A percentile compares a stretch with the other conserved stretches of the same genome.
phyloP scores from a whole-genome alignment of 2,888 invertebrate genomes.

The Diaperis boleti region DNA sequence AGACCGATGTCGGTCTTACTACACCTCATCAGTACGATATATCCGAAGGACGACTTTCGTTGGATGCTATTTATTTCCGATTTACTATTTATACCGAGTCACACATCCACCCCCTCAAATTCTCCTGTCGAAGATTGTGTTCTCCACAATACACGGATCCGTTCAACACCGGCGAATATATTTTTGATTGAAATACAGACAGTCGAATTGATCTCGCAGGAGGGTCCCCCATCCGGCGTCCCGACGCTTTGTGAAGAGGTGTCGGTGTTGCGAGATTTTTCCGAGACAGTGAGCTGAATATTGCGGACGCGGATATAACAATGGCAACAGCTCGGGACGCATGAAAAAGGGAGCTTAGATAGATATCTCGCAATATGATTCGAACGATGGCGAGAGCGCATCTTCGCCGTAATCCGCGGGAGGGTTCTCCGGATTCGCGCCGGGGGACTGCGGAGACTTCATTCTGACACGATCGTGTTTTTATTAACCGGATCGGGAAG shows the following conservation, averaged over 20 bases:
- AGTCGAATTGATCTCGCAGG: constrained; percentile 59
- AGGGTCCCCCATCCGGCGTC: constrained; percentile 28
- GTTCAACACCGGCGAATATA: constrained; percentile 59
- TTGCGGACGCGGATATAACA: constrained; percentile 57
- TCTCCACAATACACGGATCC: constrained; percentile 58
- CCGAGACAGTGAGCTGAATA: constrained; percentile 49
- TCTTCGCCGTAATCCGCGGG: constrained; percentile 61
- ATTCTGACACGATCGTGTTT: constrained; percentile 45
- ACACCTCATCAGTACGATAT: too few species aligned
- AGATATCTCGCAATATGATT: constrained; percentile 63
- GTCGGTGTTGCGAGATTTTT: constrained; percentile 14
- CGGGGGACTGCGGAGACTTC: constrained; percentile 56
- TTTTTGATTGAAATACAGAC: constrained; percentile 63
- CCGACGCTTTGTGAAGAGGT: constrained; percentile 4
- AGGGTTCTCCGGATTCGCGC: constrained; percentile 60
- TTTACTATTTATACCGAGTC: too few species aligned
- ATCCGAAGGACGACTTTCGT: too few species aligned
- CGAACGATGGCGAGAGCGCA: constrained; percentile 61
- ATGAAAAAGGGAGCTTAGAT: constrained; percentile 62
- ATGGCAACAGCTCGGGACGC: constrained; percentile 58
- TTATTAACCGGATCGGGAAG: not conserved
- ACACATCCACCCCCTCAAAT: too few species aligned
- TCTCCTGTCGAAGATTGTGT: constrained; percentile 54
- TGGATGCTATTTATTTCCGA: too few species aligned
- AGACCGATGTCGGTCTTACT: too few species aligned